A percentile compares a stretch with the other conserved stretches of the same genome.
Evolutionary conservation across 2,113 vertebrate species (phyloP).

Genomic region (Laticauda laticaudata): DNA sequence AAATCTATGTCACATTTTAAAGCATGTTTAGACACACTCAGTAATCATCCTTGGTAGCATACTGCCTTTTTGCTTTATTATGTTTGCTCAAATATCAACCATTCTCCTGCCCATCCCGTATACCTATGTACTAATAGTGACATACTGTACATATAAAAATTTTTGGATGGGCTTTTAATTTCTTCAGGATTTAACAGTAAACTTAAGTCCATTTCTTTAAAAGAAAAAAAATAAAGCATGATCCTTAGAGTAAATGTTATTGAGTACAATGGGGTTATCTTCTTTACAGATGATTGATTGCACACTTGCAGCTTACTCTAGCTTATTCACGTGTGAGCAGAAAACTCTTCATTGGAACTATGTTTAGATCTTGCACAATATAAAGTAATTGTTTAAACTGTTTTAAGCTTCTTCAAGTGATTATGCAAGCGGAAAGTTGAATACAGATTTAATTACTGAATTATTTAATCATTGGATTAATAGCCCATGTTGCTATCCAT

Average conservation of each 20-base stretch:
- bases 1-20: constrained; percentile 3
- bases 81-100: constrained; percentile 22
- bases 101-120: not conserved
- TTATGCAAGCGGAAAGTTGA: not conserved
- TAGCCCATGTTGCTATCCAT: not conserved
- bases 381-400: not conserved
- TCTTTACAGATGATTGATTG: not conserved
- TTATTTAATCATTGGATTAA: not conserved
- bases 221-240: not conserved
- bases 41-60: constrained; percentile 34
- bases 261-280: not conserved
- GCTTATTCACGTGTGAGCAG: constrained; percentile 15
- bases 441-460: not conserved
- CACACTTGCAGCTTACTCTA: not conserved
- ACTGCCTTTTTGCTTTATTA: constrained; percentile 35
- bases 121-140: not conserved
- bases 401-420: not conserved
- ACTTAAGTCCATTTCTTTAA: not conserved
- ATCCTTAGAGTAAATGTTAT: not conserved
- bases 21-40: constrained; percentile 48
- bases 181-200: not conserved
- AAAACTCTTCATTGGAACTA: constrained; percentile 24
- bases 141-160: not conserved
- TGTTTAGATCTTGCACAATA: not conserved
- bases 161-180: constrained; percentile 34